Base-by-base conservation (phyloP, 2,797 vertebrate species). In the Gila robusta region DNA sequence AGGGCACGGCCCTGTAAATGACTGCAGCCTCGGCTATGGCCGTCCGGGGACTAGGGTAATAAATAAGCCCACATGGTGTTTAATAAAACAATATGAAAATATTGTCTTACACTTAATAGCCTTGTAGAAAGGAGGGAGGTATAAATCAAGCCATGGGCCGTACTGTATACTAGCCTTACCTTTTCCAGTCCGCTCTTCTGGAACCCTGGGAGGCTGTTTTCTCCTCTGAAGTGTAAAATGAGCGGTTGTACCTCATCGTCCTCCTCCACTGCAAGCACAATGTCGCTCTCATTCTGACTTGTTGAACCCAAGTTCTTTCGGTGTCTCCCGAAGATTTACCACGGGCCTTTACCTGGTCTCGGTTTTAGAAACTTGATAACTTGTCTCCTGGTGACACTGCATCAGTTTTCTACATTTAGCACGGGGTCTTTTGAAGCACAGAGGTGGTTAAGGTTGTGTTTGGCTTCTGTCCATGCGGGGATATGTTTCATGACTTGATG, bases 81-180 rank as follows among this genome's bases (percentile, higher is more conserved):
- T 93, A 93, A 93, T 94, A 90, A 91, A 93, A 94, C 91, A 93
- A 94, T 85, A 91, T 91, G 91, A 93, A 93, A 93, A 94, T 93
- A 93, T 93, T 93, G 90, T 92, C 89, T 92, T 88, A 90, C 88
- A 89, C 77, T 83, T 93, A 92, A 92, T 89, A 89, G 91, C 81
- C 62, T 80, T 76, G 88, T 84, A 88, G 91, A 90, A 84, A 87
- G 87, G 82, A 91, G 83, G 79, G 54, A 44, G 11, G 81, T 88
- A 93, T 94, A 93, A 93, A 92, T 94, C 92, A 91, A 73, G 21
- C 41, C 14, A 56, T 77, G 78, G 85, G 87, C 73, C 49, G 52
- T 70, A 37, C 73, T 35, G 72, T 66, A 39, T 47, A 84, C 87
- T 71, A 74, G 87, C 86, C 14, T n/a, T 87, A 76, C 52, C 4